Evolutionary conservation across 2,888 invertebrate genomes (phyloP).

Genomic region (Epinotia brunnichana): DNA sequence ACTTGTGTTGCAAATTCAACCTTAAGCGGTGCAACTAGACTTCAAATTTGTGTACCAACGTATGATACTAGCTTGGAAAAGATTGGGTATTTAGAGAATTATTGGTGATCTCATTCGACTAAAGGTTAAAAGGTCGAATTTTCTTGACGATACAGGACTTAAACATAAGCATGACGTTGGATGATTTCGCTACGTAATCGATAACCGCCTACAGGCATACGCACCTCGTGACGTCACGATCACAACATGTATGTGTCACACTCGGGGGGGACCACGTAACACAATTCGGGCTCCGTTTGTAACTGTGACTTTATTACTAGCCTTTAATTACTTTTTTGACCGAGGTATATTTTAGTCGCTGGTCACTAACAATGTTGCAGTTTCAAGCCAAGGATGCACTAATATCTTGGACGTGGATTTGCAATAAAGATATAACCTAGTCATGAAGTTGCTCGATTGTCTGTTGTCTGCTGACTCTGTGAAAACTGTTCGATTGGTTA

Average conservation of each 20-base stretch:
- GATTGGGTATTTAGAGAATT: not conserved
- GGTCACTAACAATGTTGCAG: too few species aligned
- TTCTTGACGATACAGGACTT: not conserved
- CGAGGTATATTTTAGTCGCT: not conserved
- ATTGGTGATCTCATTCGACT: not conserved
- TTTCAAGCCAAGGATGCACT: not conserved
- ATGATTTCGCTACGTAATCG: constrained; percentile 11
- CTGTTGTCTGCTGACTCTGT: too few species aligned
- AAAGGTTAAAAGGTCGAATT: not conserved
- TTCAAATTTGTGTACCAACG: not conserved
- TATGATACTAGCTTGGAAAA: constrained; percentile 8
- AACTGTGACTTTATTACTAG: constrained; percentile 5
- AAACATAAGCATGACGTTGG: not conserved
- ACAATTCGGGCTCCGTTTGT: not conserved
- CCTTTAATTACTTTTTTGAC: not conserved
- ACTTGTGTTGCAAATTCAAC: not conserved
- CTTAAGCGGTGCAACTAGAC: not conserved
- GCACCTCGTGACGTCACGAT: constrained; percentile 47
- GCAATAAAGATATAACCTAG: too few species aligned
- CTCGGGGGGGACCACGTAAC: constrained; percentile 49
- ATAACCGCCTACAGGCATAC: constrained; percentile 24
- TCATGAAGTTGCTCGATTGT: too few species aligned
- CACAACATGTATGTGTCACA: constrained; percentile 55
- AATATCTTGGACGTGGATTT: not conserved
- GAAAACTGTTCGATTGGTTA: too few species aligned